These are phyloP conservation scores for Musca vetustissima DNA, from an alignment of 1,140 invertebrate genomes.

Conservation along the genomic window DNA sequence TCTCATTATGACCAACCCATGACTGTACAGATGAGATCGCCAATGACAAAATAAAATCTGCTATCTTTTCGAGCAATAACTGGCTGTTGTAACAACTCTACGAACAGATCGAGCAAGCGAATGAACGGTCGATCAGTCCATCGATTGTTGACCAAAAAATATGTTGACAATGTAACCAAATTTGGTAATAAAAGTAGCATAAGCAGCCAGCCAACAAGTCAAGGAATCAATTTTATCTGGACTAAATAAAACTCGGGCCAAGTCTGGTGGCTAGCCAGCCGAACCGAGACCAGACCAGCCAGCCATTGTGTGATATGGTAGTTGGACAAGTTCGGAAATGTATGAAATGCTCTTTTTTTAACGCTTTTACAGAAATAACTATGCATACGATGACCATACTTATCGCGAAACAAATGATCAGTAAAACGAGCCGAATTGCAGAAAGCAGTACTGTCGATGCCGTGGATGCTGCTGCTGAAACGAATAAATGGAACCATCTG, in stretches of 20 bases:
- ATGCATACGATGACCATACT: conserved; percentile 9
- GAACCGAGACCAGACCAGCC: too few relatives aligned
- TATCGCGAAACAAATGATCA: conserved; percentile 16
- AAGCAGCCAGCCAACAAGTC: conserved; percentile 1
- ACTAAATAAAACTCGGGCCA: background rate
- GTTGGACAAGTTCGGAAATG: background rate
- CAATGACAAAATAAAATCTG: background rate
- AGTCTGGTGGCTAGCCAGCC: too few relatives aligned
- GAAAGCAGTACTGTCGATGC: too few relatives aligned
- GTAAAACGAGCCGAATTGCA: background rate
- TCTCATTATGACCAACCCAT: too few relatives aligned
- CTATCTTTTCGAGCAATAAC: background rate
- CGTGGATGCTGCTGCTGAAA: too few relatives aligned
- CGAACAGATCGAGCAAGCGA: background rate
- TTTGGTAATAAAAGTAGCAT: conserved; percentile 21
- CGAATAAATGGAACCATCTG: too few relatives aligned
- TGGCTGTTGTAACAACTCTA: conserved; percentile 10
- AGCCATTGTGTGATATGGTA: too few relatives aligned
- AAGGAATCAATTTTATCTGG: background rate
- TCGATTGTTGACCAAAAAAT: conserved; percentile 18
- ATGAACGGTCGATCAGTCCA: too few relatives aligned
- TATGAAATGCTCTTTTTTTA: conserved; percentile 20
- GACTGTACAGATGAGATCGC: too few relatives aligned
- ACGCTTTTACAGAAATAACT: conserved; percentile 19
- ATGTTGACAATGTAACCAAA: conserved; percentile 23